Base-by-base conservation (phyloP, 2,113 vertebrate species). In the Antechinus stuartii region DNA sequence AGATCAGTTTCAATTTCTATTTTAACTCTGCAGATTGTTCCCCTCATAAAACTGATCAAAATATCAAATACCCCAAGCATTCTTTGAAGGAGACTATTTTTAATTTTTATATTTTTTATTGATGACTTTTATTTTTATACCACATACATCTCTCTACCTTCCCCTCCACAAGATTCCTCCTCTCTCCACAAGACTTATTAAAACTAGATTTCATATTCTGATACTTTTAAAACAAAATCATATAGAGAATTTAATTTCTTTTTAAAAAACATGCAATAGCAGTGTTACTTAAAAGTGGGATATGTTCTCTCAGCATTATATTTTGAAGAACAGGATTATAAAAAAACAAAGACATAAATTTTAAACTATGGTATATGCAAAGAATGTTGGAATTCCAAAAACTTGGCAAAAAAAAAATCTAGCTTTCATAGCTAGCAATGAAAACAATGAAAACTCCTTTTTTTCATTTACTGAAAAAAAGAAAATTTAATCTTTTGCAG, bases 11-110 rank as follows among this genome's bases (percentile, higher is more conserved):
- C 55, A 92, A 1, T 91, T 95, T 95, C 92, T 24, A 95, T 93
- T 96, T 94, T 95, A 4, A 46, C 1, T 90, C 54, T 97, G 91
- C 22, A 91, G 52, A 94, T 84, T 35, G 3, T 49, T 92, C 92
- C 96, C 92, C 55, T 91, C 30, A 91, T 53, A 92, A 96, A 96
- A 91, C 42, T 95, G 54, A 93, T 94, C 27, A 91, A 97, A 93
- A 93, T 53, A 54, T 9, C 84, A 23, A 35, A 26, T 61, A 68
- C 95, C 91, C 76, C 61, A n/a, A 92, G 46, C 92, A 91, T 96
- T 94, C 90, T 90, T 47, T 84, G 54, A 26, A 91, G 61, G 42
- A 94, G 61, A 94, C 53, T 89, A 96, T 93, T 93, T 68, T 68
- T 35, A 5, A 10, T 68, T 68, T 84, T 84, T 19, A 76, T 76